phyloP scores from a whole-genome alignment of 2,113 vertebrate genomes.

The Miniopterus natalensis region DNA sequence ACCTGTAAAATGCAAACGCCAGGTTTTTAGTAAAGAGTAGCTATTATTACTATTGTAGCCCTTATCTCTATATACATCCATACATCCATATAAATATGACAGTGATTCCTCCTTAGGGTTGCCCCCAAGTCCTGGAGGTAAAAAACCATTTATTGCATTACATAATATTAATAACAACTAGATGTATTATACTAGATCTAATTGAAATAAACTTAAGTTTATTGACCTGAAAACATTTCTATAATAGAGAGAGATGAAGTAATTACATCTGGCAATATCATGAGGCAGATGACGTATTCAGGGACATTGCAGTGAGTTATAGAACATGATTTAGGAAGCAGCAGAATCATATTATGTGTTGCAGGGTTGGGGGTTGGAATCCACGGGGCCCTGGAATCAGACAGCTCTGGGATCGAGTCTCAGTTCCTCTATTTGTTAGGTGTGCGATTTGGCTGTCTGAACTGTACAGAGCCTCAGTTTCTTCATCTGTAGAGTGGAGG shows the following conservation, averaged over 20 bases:
- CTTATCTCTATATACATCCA: neutral
- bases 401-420: neutral
- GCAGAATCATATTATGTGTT: rapidly evolving
- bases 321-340: neutral
- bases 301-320: no score
- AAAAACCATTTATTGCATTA: neutral
- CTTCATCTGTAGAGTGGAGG: no score
- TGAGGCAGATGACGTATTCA: neutral
- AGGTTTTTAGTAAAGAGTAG: neutral
- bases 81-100: neutral
- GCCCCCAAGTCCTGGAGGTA: neutral
- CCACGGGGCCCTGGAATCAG: no score
- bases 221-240: neutral
- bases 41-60: neutral
- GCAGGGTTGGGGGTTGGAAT: neutral
- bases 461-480: no score
- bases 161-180: neutral
- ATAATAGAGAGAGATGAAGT: neutral
- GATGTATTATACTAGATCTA: neutral
- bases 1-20: neutral
- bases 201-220: neutral
- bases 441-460: neutral
- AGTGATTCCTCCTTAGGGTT: neutral
- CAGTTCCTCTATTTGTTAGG: neutral
- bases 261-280: neutral